These are phyloP conservation scores for Tromatobia lineatoria DNA, from an alignment of 2,888 invertebrate species.

Conservation along the genomic window DNA sequence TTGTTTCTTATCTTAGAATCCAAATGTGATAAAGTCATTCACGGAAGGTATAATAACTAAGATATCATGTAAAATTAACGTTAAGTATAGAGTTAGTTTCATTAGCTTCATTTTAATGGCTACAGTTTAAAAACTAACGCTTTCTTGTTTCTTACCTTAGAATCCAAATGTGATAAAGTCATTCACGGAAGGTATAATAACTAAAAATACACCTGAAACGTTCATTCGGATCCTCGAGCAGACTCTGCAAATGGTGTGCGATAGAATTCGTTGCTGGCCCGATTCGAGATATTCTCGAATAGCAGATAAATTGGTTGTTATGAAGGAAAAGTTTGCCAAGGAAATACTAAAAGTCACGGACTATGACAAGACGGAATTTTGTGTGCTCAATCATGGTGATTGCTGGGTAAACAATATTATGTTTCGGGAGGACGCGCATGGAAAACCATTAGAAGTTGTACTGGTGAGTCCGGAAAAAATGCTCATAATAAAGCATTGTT, in stretches of 20 bases:
- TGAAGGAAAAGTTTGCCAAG: conserved; percentile 35
- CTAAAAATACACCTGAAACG: conserved; percentile 57
- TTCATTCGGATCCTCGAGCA: conserved; percentile 46
- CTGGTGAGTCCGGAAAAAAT: conserved; percentile 70
- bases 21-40: conserved; percentile 65
- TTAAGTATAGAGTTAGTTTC: neutral
- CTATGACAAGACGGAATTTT: conserved; percentile 72
- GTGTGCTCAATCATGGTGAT: conserved; percentile 78
- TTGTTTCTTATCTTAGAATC: conserved; percentile 65
- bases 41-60: conserved; percentile 67
- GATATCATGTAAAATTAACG: too few relatives aligned
- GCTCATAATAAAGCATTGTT: neutral
- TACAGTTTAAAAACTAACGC: neutral
- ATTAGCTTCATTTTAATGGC: neutral
- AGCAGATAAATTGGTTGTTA: conserved; percentile 58
- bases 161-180: conserved; percentile 65
- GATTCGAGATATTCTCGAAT: conserved; percentile 51
- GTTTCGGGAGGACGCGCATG: conserved; percentile 71
- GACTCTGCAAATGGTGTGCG: conserved; percentile 52
- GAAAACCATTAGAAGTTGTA: conserved; percentile 67
- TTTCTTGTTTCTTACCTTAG: conserved; percentile 54
- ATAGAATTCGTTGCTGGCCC: conserved; percentile 64
- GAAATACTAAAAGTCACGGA: conserved; percentile 38
- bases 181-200: conserved; percentile 70
- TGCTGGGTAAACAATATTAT: conserved; percentile 77